Evolutionary conservation across 1,140 invertebrate genomes (phyloP).

Genomic region (Drosophila pectinifera): DNA sequence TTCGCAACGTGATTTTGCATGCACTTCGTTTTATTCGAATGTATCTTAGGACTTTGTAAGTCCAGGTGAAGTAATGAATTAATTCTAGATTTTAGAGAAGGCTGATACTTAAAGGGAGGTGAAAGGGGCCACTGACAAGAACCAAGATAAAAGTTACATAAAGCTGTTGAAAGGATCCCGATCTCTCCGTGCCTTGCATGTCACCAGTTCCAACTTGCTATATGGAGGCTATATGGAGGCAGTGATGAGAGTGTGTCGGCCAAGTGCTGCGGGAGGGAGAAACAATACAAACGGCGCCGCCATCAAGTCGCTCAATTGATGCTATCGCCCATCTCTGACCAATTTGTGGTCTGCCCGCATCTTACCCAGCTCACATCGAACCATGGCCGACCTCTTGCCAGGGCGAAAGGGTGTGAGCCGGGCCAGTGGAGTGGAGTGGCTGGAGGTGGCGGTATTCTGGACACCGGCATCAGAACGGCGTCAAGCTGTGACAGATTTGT

Average conservation of each 20-base stretch:
- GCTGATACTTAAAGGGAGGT: no score
- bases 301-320: slow-evolving; percentile 54
- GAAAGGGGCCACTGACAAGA: not conserved
- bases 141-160: not conserved
- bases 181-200: not conserved
- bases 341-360: slow-evolving; percentile 70
- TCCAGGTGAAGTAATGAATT: no score
- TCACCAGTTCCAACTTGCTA: not conserved
- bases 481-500: slow-evolving; percentile 60
- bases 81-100: not conserved
- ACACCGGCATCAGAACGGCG: slow-evolving; percentile 45
- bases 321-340: slow-evolving; percentile 56
- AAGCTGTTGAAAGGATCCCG: not conserved
- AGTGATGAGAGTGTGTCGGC: no score
- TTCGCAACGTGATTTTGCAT: not conserved
- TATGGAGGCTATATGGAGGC: no score
- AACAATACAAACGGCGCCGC: slow-evolving; percentile 53
- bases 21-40: not conserved
- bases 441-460: slow-evolving; percentile 45
- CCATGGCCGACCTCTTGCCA: no score
- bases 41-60: slow-evolving; percentile 3
- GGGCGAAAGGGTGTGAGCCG: slow-evolving; percentile 57
- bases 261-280: no score
- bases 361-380: not conserved
- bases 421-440: slow-evolving; percentile 30